Conservation (phyloP, 2,797 vertebrate species). For the Cirrhinus mrigala region DNA sequence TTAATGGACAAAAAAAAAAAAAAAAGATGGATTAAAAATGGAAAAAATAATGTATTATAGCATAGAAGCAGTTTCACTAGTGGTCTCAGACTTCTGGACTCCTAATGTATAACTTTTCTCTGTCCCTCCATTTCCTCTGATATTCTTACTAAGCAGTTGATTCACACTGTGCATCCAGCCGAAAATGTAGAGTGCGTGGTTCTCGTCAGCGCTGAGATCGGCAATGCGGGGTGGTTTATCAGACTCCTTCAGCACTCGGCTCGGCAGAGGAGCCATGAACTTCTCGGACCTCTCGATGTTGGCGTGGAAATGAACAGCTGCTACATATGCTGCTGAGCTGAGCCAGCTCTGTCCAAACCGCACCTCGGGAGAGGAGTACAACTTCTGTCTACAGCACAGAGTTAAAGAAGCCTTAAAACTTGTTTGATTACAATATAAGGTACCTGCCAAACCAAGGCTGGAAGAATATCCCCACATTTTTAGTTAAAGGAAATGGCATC, state of each 20-base stretch:
- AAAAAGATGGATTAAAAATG: background rate
- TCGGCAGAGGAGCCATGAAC: conserved; percentile 80
- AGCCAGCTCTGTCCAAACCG: conserved; percentile 79
- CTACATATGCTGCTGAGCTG: conserved; percentile 75
- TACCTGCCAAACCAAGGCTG: background rate
- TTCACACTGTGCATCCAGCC: conserved; percentile 69
- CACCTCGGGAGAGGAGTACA: conserved; percentile 76
- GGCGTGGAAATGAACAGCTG: conserved; percentile 73
- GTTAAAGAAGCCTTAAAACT: conserved; percentile 35
- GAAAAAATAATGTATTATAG: background rate
- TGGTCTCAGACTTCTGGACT: background rate
- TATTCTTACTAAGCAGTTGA: conserved; percentile 74
- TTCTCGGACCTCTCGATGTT: conserved; percentile 60
- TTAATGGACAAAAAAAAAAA: background rate
- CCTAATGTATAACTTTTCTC: background rate
- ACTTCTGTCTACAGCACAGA: conserved; percentile 70
- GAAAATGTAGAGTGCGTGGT: conserved; percentile 75
- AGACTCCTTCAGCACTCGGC: conserved; percentile 70
- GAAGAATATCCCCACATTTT: background rate
- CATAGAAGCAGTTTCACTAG: background rate
- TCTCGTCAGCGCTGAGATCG: conserved; percentile 81
- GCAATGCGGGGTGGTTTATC: conserved; percentile 75
- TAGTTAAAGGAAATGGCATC: background rate
- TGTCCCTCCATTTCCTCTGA: background rate
- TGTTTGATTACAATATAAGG: background rate